phyloP scores from a whole-genome alignment of 2,113 vertebrate species.

The Acrocephalus arundinaceus region DNA sequence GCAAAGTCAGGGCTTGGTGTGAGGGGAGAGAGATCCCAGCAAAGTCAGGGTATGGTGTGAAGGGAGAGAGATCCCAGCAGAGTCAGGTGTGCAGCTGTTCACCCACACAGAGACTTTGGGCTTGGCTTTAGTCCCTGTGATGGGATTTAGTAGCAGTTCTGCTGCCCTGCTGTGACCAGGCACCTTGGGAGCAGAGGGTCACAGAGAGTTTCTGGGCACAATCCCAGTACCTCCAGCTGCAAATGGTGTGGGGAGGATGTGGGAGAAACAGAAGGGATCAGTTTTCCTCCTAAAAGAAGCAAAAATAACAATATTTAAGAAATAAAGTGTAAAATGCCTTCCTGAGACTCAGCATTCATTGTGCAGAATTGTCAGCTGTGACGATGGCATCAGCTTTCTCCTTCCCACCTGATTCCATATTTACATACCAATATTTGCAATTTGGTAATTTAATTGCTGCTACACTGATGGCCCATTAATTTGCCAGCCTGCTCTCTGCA shows the following conservation, averaged over 20 bases:
- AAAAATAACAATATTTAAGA: neutral
- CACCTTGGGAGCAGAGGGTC: accelerated
- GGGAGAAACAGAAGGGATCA: neutral
- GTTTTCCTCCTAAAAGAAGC: neutral
- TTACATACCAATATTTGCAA: neutral
- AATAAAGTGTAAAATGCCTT: neutral
- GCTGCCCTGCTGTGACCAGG: neutral
- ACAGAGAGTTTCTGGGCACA: neutral
- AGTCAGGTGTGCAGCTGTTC: neutral
- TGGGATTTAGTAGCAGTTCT: neutral
- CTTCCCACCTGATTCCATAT: neutral
- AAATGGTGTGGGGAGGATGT: neutral
- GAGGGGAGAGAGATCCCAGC: neutral
- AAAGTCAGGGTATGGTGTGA: neutral
- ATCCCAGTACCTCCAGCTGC: accelerated
- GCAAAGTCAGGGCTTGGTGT: neutral
- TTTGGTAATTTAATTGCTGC: neutral
- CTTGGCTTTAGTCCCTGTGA: neutral
- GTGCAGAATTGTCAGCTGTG: neutral
- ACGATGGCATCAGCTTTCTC: neutral
- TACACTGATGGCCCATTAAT: neutral
- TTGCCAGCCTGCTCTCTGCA: neutral
- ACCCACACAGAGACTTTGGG: no score
- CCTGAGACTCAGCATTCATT: accelerated
- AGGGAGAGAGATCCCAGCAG: neutral